Base-by-base conservation (phyloP, 2,797 vertebrate genomes). In the Trachops cirrhosus region DNA sequence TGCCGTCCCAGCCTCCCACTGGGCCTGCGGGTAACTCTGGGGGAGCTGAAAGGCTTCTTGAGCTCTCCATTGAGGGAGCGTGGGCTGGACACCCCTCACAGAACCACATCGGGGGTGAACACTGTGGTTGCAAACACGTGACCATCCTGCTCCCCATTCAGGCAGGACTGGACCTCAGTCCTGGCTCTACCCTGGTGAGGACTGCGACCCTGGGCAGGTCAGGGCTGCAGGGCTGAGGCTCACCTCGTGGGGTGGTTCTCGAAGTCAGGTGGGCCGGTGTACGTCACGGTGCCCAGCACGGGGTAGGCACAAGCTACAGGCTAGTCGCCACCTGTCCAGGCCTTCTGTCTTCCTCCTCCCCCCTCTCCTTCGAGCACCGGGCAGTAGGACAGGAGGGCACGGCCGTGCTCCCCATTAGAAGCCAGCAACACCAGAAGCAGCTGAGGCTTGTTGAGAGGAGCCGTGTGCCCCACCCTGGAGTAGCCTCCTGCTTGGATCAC, bases 1-100 rank as follows among this genome's bases (percentile, higher is more conserved):
- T 94, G 96, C 97, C 93, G 88, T 70, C 50, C 37, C 57, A 14
- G 92, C 96, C 97, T 95, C 96, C 96, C 88, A 91, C 96, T 54
- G 75, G 93, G 88, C 50, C 67, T 10, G 82, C 88, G 96, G 96
- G 92, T 96, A 89, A 71, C 0, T 2, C 87, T 37, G 71, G 77
- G 89, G 78, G 85, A 93, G 57, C 9, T 84, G 86, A 73, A 89
- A 95, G 83, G 57, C 95, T 96, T 26, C 44, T 52, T 10, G 2
- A 9, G 88, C 91, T 96, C 96, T 97, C 96, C 96, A 93, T 96
- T 90, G 52, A 84, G 50, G 32, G 39, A 91, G 87, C 0, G 86
- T 96, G 83, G 94, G 97, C 86, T 52, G 87, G 85, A 64, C 32
- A 64, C 86, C 93, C 93, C 52, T 68, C 54, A n/a, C 1, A 0